Conservation (phyloP, 2,888 invertebrate genomes). For the Cephalotes varians region DNA sequence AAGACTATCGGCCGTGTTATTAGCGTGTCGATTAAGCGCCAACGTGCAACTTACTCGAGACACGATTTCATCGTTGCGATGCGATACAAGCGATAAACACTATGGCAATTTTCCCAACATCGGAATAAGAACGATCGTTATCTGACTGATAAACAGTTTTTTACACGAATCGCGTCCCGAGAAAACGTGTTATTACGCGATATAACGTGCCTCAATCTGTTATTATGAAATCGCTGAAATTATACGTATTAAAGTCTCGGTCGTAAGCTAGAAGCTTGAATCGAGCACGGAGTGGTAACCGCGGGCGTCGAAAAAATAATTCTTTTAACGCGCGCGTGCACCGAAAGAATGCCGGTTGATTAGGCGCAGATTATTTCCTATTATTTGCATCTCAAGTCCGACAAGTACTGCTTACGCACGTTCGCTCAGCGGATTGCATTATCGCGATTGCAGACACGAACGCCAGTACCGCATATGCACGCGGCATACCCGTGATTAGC, state of each 20-base stretch:
- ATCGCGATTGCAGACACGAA: constrained; percentile 54
- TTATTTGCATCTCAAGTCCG: constrained; percentile 32
- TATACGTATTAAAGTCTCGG: neutral
- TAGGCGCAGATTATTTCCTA: neutral
- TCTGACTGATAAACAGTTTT: constrained; percentile 31
- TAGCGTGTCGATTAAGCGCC: constrained; percentile 51
- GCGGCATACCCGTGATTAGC: constrained; percentile 55
- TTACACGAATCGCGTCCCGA: neutral
- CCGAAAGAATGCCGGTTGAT: neutral
- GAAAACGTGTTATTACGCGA: constrained; percentile 15
- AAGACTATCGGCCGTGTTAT: constrained; percentile 34
- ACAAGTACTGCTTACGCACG: constrained; percentile 15
- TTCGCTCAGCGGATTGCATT: constrained; percentile 38
- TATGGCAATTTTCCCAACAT: constrained; percentile 24
- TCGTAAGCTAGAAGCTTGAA: neutral
- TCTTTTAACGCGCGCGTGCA: constrained; percentile 10
- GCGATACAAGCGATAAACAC: constrained; percentile 33
- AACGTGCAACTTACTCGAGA: neutral
- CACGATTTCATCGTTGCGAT: constrained; percentile 16
- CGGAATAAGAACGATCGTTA: constrained; percentile 36
- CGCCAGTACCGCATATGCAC: constrained; percentile 11
- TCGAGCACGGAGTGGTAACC: neutral
- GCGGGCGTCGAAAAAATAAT: constrained; percentile 13
- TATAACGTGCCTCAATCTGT: neutral
- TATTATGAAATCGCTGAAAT: constrained; percentile 8